Conservation (phyloP, 2,113 vertebrate species). For the Ictalurus furcatus region DNA sequence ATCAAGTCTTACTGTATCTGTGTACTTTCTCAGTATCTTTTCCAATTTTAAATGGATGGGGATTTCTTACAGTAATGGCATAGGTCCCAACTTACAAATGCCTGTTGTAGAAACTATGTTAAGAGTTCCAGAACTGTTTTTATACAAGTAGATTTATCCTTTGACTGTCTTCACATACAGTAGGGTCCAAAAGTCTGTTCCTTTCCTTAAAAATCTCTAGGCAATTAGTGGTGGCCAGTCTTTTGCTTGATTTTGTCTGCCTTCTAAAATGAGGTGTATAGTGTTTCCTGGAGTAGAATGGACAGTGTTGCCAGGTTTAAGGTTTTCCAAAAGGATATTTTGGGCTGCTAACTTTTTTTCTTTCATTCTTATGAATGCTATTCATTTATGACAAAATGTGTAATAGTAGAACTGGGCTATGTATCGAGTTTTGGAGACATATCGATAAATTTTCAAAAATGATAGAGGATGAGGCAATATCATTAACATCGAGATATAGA, state of each 20-base stretch:
- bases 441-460: too few relatives aligned
- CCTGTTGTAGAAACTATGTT: neutral
- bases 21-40: neutral
- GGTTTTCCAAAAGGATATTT: neutral
- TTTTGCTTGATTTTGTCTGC: neutral
- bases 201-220: neutral
- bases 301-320: too few relatives aligned
- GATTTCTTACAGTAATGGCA: neutral
- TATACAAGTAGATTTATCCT: neutral
- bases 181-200: neutral
- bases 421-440: too few relatives aligned
- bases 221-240: neutral
- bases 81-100: neutral
- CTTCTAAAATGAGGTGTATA: too few relatives aligned
- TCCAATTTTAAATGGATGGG: neutral
- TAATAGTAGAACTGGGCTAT: neutral
- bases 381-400: neutral
- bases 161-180: neutral
- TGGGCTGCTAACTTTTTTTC: neutral
- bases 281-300: too few relatives aligned
- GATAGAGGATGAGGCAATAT: too few relatives aligned
- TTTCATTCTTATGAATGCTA: neutral
- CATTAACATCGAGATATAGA: too few relatives aligned
- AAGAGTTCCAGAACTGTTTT: neutral
- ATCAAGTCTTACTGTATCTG: neutral